Evolutionary conservation across 2,113 vertebrate species (phyloP), one percentile per base, ranked within the genome.

Genomic region (Hyperopisus bebe): DNA sequence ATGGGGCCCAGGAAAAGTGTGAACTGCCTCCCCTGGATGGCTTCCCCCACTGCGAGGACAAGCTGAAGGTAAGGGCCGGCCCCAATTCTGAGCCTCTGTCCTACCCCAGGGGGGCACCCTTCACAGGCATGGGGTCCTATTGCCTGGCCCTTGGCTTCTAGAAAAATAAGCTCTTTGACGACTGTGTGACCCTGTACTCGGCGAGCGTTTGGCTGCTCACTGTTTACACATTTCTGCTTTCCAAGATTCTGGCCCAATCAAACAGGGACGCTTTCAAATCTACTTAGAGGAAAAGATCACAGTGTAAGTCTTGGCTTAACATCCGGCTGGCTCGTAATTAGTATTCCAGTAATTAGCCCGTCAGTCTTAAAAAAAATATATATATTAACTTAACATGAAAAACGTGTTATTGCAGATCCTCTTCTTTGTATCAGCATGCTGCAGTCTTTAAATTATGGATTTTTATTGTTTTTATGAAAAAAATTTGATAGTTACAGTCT

Each of bases 1-100:
- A 80, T 46, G 89, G 89, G 39, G 89, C 80, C 89, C 62, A 90
- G 70, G 89, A 90, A 70, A 90, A 90, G 24, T 90, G 90, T 42
- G 62, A 87, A 24, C 62, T 88, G 21, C 90, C 90, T 10, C n/a
- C 86, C 39, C 48, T 90, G 66, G 86, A 88, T 9, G 90, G 90
- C 39, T 90, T 80, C 86, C 90, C 89, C 46, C 51, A 91, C 47
- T 88, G 87, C 8, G 66, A 88, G 55, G n/a, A 48, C 66, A 87
- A 91, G 46, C 6, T 86, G 46, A 44, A 51, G 74, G 89, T 88
- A 15, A 88, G 77, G n/a, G 24, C 3, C 11, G n/a, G 46, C 24
- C 46, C 84, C 17, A 39, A 24, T 31, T 31, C 27, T 70, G 62
- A 31, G 62, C 17, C 3, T 83, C 35, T 83, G 3, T 83, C 35